Percentiles rank a stretch among this genome's conserved stretches.
Evolutionary conservation across 2,797 vertebrate species (phyloP).

Genomic region (Alca torda): DNA sequence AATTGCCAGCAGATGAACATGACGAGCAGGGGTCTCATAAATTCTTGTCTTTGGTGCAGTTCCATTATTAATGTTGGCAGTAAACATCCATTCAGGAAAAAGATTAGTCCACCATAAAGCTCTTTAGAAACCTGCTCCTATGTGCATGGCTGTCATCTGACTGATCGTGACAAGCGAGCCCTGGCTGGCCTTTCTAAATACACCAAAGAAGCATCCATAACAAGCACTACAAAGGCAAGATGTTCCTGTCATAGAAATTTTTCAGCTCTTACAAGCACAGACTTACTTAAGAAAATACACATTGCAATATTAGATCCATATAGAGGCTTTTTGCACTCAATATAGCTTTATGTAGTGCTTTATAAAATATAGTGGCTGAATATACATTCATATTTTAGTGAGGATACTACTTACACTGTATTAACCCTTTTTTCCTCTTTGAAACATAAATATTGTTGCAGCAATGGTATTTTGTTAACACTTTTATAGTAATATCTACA

Average conservation of each 20-base stretch:
- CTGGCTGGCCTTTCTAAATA: not conserved
- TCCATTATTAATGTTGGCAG: not conserved
- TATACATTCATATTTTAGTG: not conserved
- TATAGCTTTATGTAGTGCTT: not conserved
- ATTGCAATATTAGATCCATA: not conserved
- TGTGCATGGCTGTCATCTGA: not conserved
- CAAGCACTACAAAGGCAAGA: not conserved
- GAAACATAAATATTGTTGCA: not conserved
- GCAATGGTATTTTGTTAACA: not conserved
- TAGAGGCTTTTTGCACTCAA: not conserved
- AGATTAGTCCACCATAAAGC: not conserved
- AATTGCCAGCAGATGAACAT: not conserved
- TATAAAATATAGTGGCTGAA: not conserved
- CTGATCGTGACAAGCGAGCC: fast-evolving
- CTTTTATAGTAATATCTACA: not conserved
- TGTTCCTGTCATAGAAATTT: not conserved
- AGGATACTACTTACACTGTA: not conserved
- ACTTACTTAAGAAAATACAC: not conserved
- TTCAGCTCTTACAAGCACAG: not conserved
- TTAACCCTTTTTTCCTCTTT: not conserved
- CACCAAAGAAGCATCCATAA: not conserved
- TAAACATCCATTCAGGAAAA: not conserved
- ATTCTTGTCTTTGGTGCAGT: not conserved
- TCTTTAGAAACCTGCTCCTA: not conserved
- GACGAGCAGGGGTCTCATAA: not conserved